Percentiles rank a stretch among this genome's conserved stretches.
Evolutionary conservation across 2,113 vertebrate genomes (phyloP).

Genomic region (Stegostoma tigrinum): DNA sequence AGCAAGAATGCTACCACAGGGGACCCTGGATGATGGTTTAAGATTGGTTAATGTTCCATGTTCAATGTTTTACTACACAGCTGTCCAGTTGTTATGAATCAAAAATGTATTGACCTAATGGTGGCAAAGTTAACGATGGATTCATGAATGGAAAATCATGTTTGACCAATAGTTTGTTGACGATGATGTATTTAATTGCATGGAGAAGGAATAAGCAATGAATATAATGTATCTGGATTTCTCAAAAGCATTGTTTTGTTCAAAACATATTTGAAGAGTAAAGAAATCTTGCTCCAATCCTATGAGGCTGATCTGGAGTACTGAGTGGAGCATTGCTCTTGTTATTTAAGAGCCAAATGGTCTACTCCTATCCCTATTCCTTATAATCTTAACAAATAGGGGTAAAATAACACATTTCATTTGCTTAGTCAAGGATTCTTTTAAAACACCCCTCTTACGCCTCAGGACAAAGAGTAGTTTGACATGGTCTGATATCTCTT

Average conservation of each 20-base stretch:
- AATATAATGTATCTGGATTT: neutral
- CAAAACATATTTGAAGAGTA: neutral
- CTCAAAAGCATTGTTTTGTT: neutral
- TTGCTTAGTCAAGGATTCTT: neutral
- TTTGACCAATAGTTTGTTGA: neutral
- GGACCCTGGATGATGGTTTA: neutral
- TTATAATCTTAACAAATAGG: neutral
- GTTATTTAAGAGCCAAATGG: no score
- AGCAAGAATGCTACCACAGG: neutral
- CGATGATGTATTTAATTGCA: neutral
- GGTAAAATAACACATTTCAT: neutral
- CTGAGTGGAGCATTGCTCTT: neutral
- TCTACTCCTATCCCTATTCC: no score
- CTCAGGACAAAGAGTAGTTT: neutral
- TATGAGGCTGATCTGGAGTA: neutral
- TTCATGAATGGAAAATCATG: no score
- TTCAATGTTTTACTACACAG: no score
- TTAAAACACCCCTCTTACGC: neutral
- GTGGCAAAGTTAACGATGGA: neutral
- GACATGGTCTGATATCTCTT: neutral
- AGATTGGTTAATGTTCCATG: neutral
- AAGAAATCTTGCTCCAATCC: neutral
- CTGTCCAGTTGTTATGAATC: neutral
- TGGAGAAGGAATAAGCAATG: neutral
- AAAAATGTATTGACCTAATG: neutral